These are phyloP conservation scores for Dipodomys spectabilis DNA, from an alignment of 2,113 vertebrate genomes.

Conservation along the genomic window DNA sequence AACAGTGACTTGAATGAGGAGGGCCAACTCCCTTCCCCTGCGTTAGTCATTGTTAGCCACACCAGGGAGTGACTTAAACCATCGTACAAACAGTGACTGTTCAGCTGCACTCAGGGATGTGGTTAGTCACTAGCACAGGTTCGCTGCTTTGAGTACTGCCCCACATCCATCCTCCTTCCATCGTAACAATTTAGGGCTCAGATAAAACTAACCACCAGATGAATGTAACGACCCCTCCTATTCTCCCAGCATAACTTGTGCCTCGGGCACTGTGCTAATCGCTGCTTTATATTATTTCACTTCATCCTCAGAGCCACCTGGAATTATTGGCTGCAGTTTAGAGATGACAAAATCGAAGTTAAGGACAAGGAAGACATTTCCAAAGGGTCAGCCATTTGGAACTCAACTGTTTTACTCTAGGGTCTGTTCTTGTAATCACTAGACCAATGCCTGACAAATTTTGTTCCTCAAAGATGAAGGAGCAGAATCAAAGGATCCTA, in stretches of 20 bases:
- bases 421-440: background rate
- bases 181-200: background rate
- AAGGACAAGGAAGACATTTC: background rate
- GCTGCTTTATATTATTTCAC: background rate
- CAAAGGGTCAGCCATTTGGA: background rate
- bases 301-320: background rate
- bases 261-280: background rate
- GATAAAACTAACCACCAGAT: background rate
- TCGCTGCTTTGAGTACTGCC: background rate
- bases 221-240: background rate
- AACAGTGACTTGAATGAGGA: background rate
- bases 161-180: no score
- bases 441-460: background rate
- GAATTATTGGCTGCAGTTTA: conserved; percentile 23
- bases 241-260: background rate
- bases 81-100: conserved; percentile 49
- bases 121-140: background rate
- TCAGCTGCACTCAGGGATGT: background rate
- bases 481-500: background rate
- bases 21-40: conserved; percentile 53
- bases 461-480: background rate
- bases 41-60: conserved; percentile 64
- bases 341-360: background rate
- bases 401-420: background rate
- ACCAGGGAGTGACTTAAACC: conserved; percentile 50